phyloP scores from a whole-genome alignment of 2,113 vertebrate species.

The Tyrannus savana region DNA sequence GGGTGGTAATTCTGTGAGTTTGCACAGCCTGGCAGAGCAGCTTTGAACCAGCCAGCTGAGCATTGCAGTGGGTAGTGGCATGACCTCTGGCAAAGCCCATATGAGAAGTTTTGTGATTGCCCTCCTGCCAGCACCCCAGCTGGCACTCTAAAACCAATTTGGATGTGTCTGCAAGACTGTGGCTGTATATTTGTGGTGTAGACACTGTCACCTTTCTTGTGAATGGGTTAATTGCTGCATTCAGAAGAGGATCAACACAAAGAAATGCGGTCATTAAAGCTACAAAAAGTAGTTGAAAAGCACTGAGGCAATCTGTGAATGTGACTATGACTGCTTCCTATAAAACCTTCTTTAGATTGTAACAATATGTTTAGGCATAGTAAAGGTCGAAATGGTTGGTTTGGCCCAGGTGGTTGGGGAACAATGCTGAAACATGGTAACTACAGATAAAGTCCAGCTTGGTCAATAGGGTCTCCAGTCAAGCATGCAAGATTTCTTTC shows the following conservation, averaged over 20 bases:
- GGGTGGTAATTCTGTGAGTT: neutral
- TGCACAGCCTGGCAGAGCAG: neutral
- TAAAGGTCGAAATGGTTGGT: slow-evolving; percentile 51
- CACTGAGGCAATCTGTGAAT: neutral
- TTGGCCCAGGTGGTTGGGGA: slow-evolving; percentile 50
- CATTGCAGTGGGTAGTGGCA: neutral
- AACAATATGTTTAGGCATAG: neutral
- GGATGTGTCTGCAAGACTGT: neutral
- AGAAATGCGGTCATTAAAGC: neutral
- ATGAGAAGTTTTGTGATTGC: neutral
- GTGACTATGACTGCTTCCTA: neutral
- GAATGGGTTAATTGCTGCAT: neutral
- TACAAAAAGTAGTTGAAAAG: neutral
- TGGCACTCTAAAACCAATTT: neutral
- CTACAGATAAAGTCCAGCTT: neutral
- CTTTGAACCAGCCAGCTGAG: neutral
- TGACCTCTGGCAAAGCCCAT: neutral
- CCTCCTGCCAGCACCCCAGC: neutral
- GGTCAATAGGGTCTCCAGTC: slow-evolving; percentile 16
- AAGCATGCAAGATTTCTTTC: slow-evolving; percentile 19
- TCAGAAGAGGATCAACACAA: neutral
- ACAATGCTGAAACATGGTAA: slow-evolving; percentile 38
- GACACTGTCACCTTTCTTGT: neutral
- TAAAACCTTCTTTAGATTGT: neutral
- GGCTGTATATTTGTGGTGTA: neutral